Evolutionary conservation across 2,113 vertebrate species (phyloP), one percentile per base, ranked within the genome.

Genomic region (Triplophysa dalaica): DNA sequence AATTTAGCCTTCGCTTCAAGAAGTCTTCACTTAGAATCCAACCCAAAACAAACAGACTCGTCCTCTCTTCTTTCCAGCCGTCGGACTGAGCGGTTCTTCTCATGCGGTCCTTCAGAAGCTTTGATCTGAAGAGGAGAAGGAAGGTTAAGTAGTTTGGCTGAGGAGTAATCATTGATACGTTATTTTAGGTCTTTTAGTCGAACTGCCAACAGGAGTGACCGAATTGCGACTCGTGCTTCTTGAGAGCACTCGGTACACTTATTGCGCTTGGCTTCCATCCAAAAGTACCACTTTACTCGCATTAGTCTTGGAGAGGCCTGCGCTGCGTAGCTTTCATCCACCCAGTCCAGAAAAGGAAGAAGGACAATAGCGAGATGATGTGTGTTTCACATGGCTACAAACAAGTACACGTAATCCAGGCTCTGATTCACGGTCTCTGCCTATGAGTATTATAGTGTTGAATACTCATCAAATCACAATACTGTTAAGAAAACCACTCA

Each of bases 1-100:
- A 79, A 85, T 60, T 82, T 85, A 77, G 73, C 52, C 17, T 21
- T 48, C 64, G 22, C 41, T 72, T 80, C 62, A 77, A 73, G 45
- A 65, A 77, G 62, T 72, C 60, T 17, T 58, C 43, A 64, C 80
- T 64, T 56, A 41, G 64, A 72, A 70, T 63, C 33, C 77, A 81
- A 22, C 26, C 54, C 52, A 80, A 82, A 72, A 70, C 81, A 78
- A 74, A 60, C 74, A 78, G 74, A 43, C 29, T 69, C 3, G 0
- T 78, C 68, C 52, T 56, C 66, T 43, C 14, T 70, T 77, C 66
- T 45, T 8, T 65, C 41, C 60, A 60, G 65, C 50, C 48, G 70
- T 22, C 63, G 81, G 80, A 73, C 48, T 33, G 17, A 68, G 19
- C 58, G 14, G 8, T 14, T 38, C 3, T 77, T 76, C 77, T 79